Base-by-base conservation (phyloP, 2,797 vertebrate species). In the Crenuchus spilurus region DNA sequence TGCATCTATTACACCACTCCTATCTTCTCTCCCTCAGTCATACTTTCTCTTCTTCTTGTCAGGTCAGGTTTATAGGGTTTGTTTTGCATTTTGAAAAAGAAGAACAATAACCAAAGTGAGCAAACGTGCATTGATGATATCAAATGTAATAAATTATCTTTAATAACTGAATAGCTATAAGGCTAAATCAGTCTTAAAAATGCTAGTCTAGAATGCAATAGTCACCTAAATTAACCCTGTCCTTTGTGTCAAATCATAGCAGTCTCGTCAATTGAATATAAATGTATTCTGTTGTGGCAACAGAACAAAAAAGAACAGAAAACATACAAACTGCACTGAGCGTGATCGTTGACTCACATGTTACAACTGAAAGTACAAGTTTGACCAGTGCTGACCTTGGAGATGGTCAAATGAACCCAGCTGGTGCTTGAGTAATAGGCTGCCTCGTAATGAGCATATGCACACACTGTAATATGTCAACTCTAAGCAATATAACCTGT, bases 401-500 rank as follows among this genome's bases (percentile, higher is more conserved):
- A 4, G 3, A 13, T 33, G 7, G 28, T 52, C 14, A 69, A 44
- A 62, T 44, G n/a, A 13, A 4, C 48, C 33, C 31, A 65, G 48
- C 14, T 60, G 13, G 2, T 62, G 48, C 18, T 65, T 44, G 35
- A 33, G 66, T 54, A 55, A 70, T 2, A 35, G 14, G 52, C 8
- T 8, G 28, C 14, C 18, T 52, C 44, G 30, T 55, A 13, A 72
- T 65, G 55, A 18, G 28, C 37, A 14, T 52, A 8, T 11, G 13
- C 55, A 33, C 10, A 70, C 22, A 18, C 4, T n/a, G 51, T 42
- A 31, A 46, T 11, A 14, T 22, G 54, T 39, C 26, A 33, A 46
- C 44, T 33, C 33, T 16, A 65, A 46, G 58, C 35, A 58, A 68
- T 24, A 46, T 37, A 24, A 73, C 73, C 54, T 11, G 60, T 78